phyloP scores from a whole-genome alignment of 2,888 invertebrate genomes.

The Archips xylosteana region DNA sequence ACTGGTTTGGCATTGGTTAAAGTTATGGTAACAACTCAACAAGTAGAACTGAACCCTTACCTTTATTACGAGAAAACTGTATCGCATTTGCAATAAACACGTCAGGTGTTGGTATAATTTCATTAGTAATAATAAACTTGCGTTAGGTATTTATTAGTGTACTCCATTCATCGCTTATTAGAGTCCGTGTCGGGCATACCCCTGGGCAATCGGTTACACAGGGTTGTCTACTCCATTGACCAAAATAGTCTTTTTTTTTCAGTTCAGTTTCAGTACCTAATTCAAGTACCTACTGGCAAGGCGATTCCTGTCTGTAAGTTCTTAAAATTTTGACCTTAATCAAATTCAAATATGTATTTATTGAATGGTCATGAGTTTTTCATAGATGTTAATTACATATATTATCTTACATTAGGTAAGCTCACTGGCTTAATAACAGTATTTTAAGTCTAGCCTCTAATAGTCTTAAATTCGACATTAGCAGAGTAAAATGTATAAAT shows the following conservation, averaged over 20 bases:
- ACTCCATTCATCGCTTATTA: slow-evolving; percentile 79
- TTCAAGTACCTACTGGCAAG: not conserved
- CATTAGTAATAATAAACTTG: slow-evolving; percentile 51
- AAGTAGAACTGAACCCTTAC: not conserved
- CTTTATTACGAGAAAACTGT: slow-evolving; percentile 22
- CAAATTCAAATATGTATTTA: too few species aligned
- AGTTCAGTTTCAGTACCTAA: not conserved
- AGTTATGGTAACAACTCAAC: not conserved
- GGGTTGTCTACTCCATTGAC: slow-evolving; percentile 43
- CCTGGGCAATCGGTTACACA: slow-evolving; percentile 52
- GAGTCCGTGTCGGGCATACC: slow-evolving; percentile 74
- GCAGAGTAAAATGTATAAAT: too few species aligned
- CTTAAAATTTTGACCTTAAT: too few species aligned
- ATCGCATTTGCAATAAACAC: slow-evolving; percentile 32
- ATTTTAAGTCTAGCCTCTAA: too few species aligned
- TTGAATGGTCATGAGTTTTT: too few species aligned
- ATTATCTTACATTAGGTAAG: too few species aligned
- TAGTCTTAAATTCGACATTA: too few species aligned
- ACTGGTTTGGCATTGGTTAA: too few species aligned
- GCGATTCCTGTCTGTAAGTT: not conserved
- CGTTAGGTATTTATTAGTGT: slow-evolving; percentile 61
- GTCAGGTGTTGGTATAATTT: slow-evolving; percentile 51
- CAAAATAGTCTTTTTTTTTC: not conserved
- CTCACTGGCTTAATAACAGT: too few species aligned
- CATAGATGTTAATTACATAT: too few species aligned